Evolutionary conservation across 2,113 vertebrate species (phyloP), one percentile per base, ranked within the genome.

Genomic region (Cisticola juncidis): DNA sequence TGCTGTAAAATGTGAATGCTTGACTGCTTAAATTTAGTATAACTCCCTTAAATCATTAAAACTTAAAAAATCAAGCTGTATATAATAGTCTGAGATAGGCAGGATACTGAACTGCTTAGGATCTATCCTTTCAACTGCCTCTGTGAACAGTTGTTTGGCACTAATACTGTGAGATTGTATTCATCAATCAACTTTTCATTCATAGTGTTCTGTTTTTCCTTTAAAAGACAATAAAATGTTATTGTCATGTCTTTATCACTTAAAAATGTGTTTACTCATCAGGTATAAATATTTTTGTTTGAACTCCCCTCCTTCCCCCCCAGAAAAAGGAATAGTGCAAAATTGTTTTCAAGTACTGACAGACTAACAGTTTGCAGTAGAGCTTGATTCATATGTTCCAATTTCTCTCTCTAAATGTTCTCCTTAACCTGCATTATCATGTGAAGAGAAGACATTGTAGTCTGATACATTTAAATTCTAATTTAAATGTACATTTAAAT

Each of bases 301-400:
- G 28, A 66, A 0, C 66, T 78, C 14, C 38, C 5, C 35, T 13
- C 25, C 9, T 7, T 7, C 29, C 28, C 22, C 17, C 16, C 6
- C 3, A 18, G 0, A 7, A 81, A 69, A 72, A 40, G 14, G 38
- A 60, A 33, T 48, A 61, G 12, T 86, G 31, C 36, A 38, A 50
- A 71, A 58, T 45, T 73, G 18, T 85, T 89, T 89, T 82, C 40
- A 80, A 26, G 42, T 90, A 50, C 86, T 89, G 65, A 79, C 66
- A 87, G 69, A 94, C 90, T 95, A 94, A 91, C 88, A 72, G 79
- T 90, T 88, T 95, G 87, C 85, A 47, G 42, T 71, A 61, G 50
- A 92, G 79, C 82, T 88, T 96, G 80, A 73, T 76, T 84, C 66
- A 14, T 51, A 42, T 57, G 73, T 94, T 61, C 48, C 56, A 53